A percentile compares a stretch with the other conserved stretches of the same genome.
Conservation (phyloP, 1,140 invertebrate genomes). For the Pseudoatta argentina region DNA sequence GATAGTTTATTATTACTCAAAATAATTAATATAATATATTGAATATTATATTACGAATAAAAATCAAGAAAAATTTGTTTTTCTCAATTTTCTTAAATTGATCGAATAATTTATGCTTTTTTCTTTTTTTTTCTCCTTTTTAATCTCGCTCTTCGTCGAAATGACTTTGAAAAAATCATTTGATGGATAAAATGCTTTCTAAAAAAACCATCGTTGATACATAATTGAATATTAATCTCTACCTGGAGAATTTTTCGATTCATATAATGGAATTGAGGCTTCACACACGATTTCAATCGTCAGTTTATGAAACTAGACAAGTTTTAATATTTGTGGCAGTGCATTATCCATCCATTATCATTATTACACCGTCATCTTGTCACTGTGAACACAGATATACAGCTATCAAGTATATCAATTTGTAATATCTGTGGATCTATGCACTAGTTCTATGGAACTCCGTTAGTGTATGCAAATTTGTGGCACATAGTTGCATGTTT, state of each 20-base stretch:
- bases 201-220: background rate
- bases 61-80: conserved; percentile 11
- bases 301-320: background rate
- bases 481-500: conserved; percentile 18
- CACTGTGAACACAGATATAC: background rate
- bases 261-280: background rate
- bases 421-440: background rate
- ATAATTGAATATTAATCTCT: background rate
- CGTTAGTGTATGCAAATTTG: background rate
- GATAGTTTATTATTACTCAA: background rate
- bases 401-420: conserved; percentile 27
- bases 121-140: background rate
- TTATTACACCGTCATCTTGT: conserved; percentile 10
- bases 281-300: background rate
- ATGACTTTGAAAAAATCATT: background rate
- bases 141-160: background rate
- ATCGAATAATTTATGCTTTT: background rate
- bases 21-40: conserved; percentile 1
- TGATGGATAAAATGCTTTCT: background rate
- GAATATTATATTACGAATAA: background rate
- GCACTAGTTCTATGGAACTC: conserved; percentile 23
- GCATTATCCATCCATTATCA: background rate
- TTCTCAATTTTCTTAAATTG: background rate
- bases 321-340: conserved; percentile 16
- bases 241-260: background rate